Evolutionary conservation across 2,797 vertebrate species (phyloP).

Genomic region (Apogon talboti): DNA sequence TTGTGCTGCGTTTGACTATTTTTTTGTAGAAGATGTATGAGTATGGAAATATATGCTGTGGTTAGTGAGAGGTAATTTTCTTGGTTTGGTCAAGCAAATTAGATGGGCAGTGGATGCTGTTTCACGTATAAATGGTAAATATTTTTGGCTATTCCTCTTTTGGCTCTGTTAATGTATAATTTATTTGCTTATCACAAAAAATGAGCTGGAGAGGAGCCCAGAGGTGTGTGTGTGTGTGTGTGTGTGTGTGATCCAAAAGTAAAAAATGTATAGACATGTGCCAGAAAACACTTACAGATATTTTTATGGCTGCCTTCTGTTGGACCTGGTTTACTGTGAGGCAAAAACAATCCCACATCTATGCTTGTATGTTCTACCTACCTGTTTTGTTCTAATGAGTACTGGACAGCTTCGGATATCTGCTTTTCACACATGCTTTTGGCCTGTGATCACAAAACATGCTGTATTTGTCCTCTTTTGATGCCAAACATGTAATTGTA

Average conservation of each 20-base stretch:
- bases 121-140: no score
- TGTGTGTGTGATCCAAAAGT: background rate
- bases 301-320: background rate
- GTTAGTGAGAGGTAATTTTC: background rate
- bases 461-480: background rate
- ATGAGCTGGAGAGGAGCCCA: background rate
- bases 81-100: background rate
- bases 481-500: background rate
- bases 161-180: background rate
- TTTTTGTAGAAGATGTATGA: background rate
- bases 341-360: no score
- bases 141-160: no score
- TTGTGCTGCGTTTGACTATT: slow-evolving; percentile 37
- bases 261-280: background rate
- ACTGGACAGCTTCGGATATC: no score
- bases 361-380: no score
- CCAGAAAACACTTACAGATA: background rate
- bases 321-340: background rate
- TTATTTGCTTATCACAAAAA: background rate
- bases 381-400: no score
- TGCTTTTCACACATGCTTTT: background rate
- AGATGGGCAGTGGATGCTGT: no score
- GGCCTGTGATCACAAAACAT: background rate
- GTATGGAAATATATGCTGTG: background rate
- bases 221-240: background rate